phyloP scores from a whole-genome alignment of 2,888 invertebrate genomes.

The Athalia cordata region DNA sequence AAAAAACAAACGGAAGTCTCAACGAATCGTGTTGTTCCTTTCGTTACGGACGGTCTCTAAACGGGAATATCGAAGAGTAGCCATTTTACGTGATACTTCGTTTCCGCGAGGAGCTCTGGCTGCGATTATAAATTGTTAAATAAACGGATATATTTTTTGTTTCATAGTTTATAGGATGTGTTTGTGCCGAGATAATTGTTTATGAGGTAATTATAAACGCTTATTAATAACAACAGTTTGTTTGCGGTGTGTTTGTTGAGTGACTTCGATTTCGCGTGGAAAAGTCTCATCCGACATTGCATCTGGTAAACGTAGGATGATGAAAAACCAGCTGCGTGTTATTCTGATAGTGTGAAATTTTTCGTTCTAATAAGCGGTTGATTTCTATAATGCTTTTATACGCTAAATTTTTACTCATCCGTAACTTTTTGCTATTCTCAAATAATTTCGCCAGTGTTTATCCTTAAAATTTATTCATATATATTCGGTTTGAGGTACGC shows the following conservation, averaged over 20 bases:
- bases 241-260: not conserved
- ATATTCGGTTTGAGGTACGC: not conserved
- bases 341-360: too few species aligned
- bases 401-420: too few species aligned
- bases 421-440: not conserved
- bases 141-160: constrained; percentile 13
- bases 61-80: constrained; percentile 53
- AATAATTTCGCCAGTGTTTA: not conserved
- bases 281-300: not conserved
- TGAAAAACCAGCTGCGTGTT: constrained; percentile 16
- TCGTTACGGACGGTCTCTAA: constrained; percentile 30
- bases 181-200: constrained; percentile 28
- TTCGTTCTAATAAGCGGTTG: too few species aligned
- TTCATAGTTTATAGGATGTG: constrained; percentile 2
- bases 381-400: too few species aligned
- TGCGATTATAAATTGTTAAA: not conserved
- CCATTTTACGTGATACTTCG: constrained; percentile 63
- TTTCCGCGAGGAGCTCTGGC: constrained; percentile 52
- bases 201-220: constrained; percentile 17
- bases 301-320: not conserved
- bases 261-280: not conserved
- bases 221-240: not conserved
- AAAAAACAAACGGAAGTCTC: not conserved
- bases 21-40: constrained; percentile 54
- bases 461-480: not conserved